Evolutionary conservation across 2,113 vertebrate species (phyloP), one percentile per base, ranked within the genome.

Genomic region (Lophochroa leadbeateri): DNA sequence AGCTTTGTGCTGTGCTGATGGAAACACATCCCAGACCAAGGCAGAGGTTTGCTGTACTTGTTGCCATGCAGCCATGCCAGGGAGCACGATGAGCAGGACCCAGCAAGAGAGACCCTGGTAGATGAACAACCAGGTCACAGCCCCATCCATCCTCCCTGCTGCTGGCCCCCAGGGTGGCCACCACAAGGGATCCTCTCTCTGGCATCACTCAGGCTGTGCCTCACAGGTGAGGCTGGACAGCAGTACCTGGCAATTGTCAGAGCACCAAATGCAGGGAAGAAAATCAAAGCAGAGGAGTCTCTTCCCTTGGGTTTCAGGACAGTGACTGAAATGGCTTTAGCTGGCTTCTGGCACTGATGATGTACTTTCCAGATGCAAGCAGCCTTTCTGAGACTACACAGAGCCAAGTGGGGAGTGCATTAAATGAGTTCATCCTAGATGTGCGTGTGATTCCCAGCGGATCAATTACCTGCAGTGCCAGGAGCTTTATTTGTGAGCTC

Each of bases 211-310:
- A 2, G 35, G 47, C 49, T 53, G 43, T 10, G 17, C 44, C 52
- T 11, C 4, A 4, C 3, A 4, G 46, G 28, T 11, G 53, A 5
- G 18, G 29, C 19, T 9, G 1, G 17, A 1, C 41, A 19, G 11
- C 5, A 3, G 1, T 2, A 7, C 18, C 52, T 10, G 60, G 77
- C 58, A 10, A 1, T 4, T 9, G 37, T 12, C 27, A 2, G 35
- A 14, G 16, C 35, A 23, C 61, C 37, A 17, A 47, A 31, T 19
- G 49, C 47, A 65, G 61, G 74, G n/a, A 31, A 27, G 33, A 60
- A 63, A 57, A 24, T 31, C 33, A 64, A 39, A 76, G 67, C 57
- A 13, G 80, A 76, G 49, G 27, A 58, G 44, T 8, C 35, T 60
- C 33, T 43, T 86, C 47, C 25, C 67, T 41, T 18, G 78, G 46